A percentile compares a stretch with the other conserved stretches of the same genome.
These are phyloP conservation scores for Tympanuchus pallidicinctus DNA, from an alignment of 2,113 vertebrate species.

Conservation along the genomic window DNA sequence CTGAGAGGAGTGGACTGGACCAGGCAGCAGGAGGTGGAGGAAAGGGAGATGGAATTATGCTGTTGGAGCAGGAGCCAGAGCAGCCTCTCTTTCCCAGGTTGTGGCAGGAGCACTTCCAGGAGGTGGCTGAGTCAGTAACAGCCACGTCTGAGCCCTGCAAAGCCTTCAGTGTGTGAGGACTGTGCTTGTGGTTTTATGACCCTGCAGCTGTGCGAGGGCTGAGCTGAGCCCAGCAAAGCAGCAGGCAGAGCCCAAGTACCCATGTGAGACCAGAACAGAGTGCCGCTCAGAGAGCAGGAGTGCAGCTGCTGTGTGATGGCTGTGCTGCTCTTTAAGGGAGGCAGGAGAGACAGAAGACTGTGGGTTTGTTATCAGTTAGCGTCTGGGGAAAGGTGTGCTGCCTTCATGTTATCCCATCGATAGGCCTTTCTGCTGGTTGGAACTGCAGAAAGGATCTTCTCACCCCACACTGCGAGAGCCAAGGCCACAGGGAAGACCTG, in stretches of 20 bases:
- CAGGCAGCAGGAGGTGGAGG: neutral
- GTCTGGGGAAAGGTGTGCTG: accelerated
- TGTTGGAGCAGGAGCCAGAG: neutral
- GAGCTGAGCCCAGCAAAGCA: neutral
- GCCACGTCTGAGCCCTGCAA: neutral
- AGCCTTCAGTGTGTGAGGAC: neutral
- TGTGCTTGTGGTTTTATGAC: neutral
- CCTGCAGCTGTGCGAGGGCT: neutral
- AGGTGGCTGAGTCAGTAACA: too few relatives aligned
- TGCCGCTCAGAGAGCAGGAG: neutral
- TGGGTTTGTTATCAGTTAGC: neutral
- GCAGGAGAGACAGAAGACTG: neutral
- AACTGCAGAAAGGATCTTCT: neutral
- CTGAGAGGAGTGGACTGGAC: neutral
- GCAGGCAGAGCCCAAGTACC: neutral
- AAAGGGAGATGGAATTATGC: neutral
- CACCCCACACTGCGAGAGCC: neutral
- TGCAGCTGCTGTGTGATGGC: neutral
- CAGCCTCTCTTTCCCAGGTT: neutral
- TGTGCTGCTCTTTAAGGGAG: neutral
- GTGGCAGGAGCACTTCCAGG: neutral
- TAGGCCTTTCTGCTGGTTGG: neutral
- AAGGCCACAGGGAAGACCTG: accelerated
- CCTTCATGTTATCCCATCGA: neutral
- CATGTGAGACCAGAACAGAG: accelerated